These are phyloP conservation scores for Sphaeridia pumilis DNA, from an alignment of 2,888 invertebrate species.

Conservation along the genomic window DNA sequence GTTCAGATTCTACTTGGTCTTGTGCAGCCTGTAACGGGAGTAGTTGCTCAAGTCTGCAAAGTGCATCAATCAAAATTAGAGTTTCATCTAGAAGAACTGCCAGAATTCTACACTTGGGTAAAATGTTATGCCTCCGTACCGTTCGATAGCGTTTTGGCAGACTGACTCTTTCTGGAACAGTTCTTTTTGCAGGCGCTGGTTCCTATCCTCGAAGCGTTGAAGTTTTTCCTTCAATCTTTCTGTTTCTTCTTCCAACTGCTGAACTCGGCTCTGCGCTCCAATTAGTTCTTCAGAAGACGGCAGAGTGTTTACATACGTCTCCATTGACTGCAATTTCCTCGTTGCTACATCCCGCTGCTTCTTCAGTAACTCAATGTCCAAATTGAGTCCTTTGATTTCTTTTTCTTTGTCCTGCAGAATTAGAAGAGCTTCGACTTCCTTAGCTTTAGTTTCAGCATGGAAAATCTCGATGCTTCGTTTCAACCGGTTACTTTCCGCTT, in stretches of 20 bases:
- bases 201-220: slow-evolving; percentile 12
- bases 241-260: slow-evolving; percentile 19
- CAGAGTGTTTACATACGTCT: slow-evolving; percentile 29
- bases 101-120: too few species aligned
- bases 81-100: not conserved
- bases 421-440: slow-evolving; percentile 21
- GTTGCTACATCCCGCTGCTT: slow-evolving; percentile 18
- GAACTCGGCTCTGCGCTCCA: slow-evolving; percentile 21
- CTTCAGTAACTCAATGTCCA: slow-evolving; percentile 16
- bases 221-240: slow-evolving; percentile 21
- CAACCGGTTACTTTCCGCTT: slow-evolving; percentile 25
- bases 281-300: slow-evolving; percentile 30
- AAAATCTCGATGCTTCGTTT: slow-evolving; percentile 21
- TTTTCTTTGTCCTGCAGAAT: slow-evolving; percentile 19
- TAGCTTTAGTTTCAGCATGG: slow-evolving; percentile 19
- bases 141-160: slow-evolving; percentile 13
- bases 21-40: slow-evolving; percentile 30
- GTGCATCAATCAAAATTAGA: too few species aligned
- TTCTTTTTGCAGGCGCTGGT: slow-evolving; percentile 13
- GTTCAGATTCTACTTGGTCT: slow-evolving; percentile 10
- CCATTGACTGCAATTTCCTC: slow-evolving; percentile 21
- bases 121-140: slow-evolving; percentile 8
- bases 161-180: slow-evolving; percentile 14
- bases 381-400: slow-evolving; percentile 20
- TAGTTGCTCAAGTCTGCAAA: slow-evolving; percentile 29